These are phyloP conservation scores for Baronia brevicornis DNA, from an alignment of 2,888 invertebrate genomes.

Conservation along the genomic window DNA sequence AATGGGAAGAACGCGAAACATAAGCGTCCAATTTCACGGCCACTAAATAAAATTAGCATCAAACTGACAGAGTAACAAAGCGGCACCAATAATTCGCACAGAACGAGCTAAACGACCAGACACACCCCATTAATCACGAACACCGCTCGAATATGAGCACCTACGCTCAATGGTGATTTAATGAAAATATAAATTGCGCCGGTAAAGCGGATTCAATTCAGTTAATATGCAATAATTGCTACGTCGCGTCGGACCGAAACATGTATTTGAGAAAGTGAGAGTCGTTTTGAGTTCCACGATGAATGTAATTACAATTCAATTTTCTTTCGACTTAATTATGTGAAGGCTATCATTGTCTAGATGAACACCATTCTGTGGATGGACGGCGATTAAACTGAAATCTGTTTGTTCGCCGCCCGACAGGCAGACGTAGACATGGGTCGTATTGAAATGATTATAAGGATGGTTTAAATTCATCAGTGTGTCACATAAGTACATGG, in stretches of 20 bases:
- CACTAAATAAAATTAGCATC: conserved; percentile 71
- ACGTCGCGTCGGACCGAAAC: conserved; percentile 33
- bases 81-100: conserved; percentile 63
- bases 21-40: conserved; percentile 64
- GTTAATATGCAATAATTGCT: conserved; percentile 63
- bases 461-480: no score
- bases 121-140: conserved; percentile 48
- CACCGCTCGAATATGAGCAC: conserved; percentile 22
- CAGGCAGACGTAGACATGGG: conserved; percentile 20
- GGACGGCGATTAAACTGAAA: conserved; percentile 37
- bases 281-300: conserved; percentile 50
- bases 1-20: conserved; percentile 52
- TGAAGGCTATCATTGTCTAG: conserved; percentile 18
- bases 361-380: conserved; percentile 26
- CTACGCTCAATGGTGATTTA: conserved; percentile 18
- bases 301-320: conserved; percentile 64
- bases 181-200: conserved; percentile 24
- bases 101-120: conserved; percentile 52
- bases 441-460: not conserved
- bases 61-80: conserved; percentile 63
- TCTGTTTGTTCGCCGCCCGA: conserved; percentile 26
- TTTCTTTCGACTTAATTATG: conserved; percentile 37
- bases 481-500: no score
- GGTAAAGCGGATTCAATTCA: conserved; percentile 42
- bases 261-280: conserved; percentile 36